Evolutionary conservation across 2,113 vertebrate species (phyloP).

Genomic region (Leptobrachium ailaonicum): DNA sequence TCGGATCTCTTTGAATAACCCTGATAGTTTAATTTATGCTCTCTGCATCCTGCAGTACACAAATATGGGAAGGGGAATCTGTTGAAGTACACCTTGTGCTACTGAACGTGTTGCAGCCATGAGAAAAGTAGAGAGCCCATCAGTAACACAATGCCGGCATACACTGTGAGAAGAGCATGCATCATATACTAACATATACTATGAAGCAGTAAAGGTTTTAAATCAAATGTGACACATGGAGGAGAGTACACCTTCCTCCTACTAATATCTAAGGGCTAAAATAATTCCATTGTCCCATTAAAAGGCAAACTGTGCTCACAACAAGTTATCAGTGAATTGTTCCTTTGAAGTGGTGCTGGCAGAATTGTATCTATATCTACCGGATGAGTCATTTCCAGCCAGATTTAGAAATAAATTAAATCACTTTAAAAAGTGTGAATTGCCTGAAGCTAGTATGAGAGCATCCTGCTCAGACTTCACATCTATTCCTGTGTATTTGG

Average conservation of each 20-base stretch:
- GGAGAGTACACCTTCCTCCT: slow-evolving; percentile 31
- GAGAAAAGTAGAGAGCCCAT: too few species aligned
- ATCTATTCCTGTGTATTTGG: slow-evolving; percentile 36
- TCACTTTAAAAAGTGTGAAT: slow-evolving; percentile 50
- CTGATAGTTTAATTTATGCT: too few species aligned
- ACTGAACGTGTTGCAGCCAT: too few species aligned
- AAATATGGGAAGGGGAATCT: too few species aligned
- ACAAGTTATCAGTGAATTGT: slow-evolving; percentile 34
- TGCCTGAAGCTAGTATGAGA: slow-evolving; percentile 44
- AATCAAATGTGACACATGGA: too few species aligned
- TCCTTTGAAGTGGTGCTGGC: slow-evolving; percentile 42
- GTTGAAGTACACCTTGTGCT: too few species aligned
- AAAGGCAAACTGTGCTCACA: slow-evolving; percentile 35
- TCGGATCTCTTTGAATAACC: too few species aligned
- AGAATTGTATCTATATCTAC: slow-evolving; percentile 49
- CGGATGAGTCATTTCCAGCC: slow-evolving; percentile 43
- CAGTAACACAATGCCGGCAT: too few species aligned
- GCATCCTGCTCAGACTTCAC: slow-evolving; percentile 37
- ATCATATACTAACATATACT: too few species aligned
- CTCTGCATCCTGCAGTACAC: too few species aligned
- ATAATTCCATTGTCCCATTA: slow-evolving; percentile 47
- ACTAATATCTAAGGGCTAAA: slow-evolving; percentile 30
- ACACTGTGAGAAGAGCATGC: too few species aligned
- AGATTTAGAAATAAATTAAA: slow-evolving; percentile 49
- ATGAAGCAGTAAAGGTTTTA: too few species aligned